Percentiles rank a stretch among this genome's conserved stretches.
Conservation (phyloP, 2,113 vertebrate species). For the Lasiurus borealis region DNA sequence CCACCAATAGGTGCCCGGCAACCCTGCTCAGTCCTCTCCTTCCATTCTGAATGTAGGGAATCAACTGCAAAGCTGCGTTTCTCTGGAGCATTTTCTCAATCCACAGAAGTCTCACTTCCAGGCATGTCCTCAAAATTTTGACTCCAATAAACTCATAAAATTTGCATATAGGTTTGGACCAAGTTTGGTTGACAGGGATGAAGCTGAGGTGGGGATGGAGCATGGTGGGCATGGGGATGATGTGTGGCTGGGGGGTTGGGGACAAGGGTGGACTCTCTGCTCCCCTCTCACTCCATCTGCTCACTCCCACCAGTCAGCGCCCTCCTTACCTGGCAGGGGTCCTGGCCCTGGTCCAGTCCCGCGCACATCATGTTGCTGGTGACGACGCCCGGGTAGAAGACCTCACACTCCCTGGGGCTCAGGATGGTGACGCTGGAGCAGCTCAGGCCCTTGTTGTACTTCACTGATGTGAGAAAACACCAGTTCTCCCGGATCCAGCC, state of each 20-base stretch:
- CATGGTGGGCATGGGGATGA: not conserved
- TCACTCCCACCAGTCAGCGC: not conserved
- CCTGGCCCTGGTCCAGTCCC: conserved; percentile 82
- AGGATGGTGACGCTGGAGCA: conserved; percentile 88
- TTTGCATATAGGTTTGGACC: not conserved
- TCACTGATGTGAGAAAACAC: conserved; percentile 51
- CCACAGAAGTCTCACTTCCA: not conserved
- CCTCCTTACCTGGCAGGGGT: conserved; percentile 86
- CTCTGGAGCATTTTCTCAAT: too few relatives aligned
- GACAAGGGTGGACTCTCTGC: not conserved
- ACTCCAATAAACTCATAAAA: not conserved
- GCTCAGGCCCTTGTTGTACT: conserved; percentile 84
- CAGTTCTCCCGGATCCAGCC: not conserved
- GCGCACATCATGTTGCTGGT: conserved; percentile 91
- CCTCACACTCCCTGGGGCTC: conserved; percentile 82
- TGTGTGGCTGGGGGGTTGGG: not conserved
- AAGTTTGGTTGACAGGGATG: too few relatives aligned
- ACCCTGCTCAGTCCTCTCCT: not conserved
- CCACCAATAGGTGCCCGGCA: not conserved
- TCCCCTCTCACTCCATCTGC: not conserved
- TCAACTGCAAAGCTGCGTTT: too few relatives aligned
- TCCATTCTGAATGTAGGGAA: not conserved
- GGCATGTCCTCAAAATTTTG: not conserved
- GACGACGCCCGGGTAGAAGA: conserved; percentile 89
- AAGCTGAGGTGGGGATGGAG: not conserved